phyloP scores from a whole-genome alignment of 2,888 invertebrate genomes.

The Merodon equestris region DNA sequence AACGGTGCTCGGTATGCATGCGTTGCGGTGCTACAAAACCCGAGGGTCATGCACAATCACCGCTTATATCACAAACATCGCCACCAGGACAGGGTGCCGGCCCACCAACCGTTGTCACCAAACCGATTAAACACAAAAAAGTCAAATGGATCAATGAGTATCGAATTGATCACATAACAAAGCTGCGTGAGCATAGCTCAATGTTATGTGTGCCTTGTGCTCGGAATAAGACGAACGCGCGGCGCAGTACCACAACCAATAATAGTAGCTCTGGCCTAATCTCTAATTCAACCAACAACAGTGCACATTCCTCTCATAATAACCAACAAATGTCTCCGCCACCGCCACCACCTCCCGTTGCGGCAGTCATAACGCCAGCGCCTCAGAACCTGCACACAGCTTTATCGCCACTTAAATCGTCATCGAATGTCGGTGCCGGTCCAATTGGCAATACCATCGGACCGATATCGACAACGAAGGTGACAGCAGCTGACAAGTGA shows the following conservation, averaged over 20 bases:
- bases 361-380: conserved; percentile 61
- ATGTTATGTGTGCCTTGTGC: conserved; percentile 82
- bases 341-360: conserved; percentile 57
- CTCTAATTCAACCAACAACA: not conserved
- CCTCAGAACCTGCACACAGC: conserved; percentile 69
- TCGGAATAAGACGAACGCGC: conserved; percentile 73
- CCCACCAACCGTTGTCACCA: conserved; percentile 59
- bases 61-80: conserved; percentile 70
- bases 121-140: conserved; percentile 73
- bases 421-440: conserved; percentile 28
- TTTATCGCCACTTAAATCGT: conserved; percentile 57
- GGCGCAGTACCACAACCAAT: conserved; percentile 33
- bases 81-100: conserved; percentile 2
- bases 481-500: conserved; percentile 32
- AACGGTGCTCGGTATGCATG: conserved; percentile 86
- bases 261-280: not conserved
- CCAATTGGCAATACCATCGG: no score
- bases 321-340: conserved; percentile 65
- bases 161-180: conserved; percentile 77
- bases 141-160: conserved; percentile 78
- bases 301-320: conserved; percentile 37
- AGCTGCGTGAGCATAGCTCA: conserved; percentile 77
- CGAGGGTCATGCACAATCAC: conserved; percentile 75
- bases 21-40: conserved; percentile 82
- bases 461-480: conserved; percentile 19